These are phyloP conservation scores for Drosophila watanabei DNA, from an alignment of 1,140 invertebrate species.

Conservation along the genomic window DNA sequence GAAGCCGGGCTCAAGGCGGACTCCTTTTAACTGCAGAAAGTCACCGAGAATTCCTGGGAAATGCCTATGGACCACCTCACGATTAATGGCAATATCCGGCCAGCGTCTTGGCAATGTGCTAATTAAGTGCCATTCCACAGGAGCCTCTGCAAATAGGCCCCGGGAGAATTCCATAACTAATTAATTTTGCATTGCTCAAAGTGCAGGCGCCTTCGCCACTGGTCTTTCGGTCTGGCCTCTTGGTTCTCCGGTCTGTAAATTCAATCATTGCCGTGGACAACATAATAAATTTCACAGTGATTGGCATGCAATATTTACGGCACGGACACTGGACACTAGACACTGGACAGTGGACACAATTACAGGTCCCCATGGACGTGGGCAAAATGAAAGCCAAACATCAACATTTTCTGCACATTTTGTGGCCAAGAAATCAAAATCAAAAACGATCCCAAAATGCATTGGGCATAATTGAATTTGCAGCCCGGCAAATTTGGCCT, in stretches of 20 bases:
- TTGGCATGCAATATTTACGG: conserved; percentile 41
- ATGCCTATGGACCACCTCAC: background rate
- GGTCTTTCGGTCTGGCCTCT: background rate
- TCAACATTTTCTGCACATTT: conserved; percentile 27
- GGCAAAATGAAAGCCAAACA: conserved; percentile 45
- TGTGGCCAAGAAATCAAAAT: conserved; percentile 48
- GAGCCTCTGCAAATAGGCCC: conserved; percentile 16
- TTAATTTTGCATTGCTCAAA: conserved; percentile 54
- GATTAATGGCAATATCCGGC: conserved; percentile 14
- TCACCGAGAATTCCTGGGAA: background rate
- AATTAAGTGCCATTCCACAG: conserved; percentile 34
- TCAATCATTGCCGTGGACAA: conserved; percentile 43
- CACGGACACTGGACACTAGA: background rate
- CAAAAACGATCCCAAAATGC: conserved; percentile 52
- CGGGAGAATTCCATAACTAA: conserved; percentile 52
- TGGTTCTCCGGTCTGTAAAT: conserved; percentile 18
- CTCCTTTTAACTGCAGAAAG: conserved; percentile 9
- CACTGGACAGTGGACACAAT: conserved; percentile 22
- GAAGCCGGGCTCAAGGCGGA: background rate
- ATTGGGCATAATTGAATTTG: conserved; percentile 59
- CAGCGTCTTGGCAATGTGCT: conserved; percentile 36
- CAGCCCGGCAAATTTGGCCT: conserved; percentile 49
- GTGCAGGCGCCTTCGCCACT: conserved; percentile 3
- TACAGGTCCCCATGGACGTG: conserved; percentile 11
- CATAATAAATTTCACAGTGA: conserved; percentile 36